Percentiles rank a stretch among this genome's conserved stretches.
Conservation (phyloP, 2,113 vertebrate genomes). For the Glareola pratincola region DNA sequence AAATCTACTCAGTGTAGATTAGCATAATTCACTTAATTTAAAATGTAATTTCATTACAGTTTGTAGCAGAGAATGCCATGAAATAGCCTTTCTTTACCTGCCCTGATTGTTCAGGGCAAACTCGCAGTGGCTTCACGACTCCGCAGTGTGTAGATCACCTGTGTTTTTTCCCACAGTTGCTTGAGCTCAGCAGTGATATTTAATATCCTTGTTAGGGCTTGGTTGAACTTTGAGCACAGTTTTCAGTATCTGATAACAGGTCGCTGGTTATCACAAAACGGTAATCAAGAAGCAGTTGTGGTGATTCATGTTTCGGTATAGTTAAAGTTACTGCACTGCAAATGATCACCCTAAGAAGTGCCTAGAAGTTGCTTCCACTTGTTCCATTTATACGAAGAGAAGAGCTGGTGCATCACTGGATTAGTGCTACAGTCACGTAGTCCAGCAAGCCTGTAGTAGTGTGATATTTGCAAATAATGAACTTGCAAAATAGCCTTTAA, state of each 20-base stretch:
- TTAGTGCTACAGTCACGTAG: not conserved
- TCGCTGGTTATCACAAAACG: not conserved
- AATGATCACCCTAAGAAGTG: not conserved
- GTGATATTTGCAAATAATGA: not conserved
- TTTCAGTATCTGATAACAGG: not conserved
- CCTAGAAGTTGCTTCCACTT: not conserved
- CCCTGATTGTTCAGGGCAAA: not conserved
- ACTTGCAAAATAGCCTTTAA: not conserved
- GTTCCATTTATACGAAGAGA: not conserved
- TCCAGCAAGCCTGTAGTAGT: not conserved
- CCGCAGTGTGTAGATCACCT: not conserved
- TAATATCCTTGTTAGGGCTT: not conserved
- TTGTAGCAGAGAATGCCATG: not conserved
- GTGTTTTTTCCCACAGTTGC: not conserved
- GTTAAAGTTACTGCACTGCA: not conserved
- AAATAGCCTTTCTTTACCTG: not conserved
- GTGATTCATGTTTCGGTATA: not conserved
- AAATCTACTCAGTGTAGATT: not conserved
- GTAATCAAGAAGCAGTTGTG: not conserved
- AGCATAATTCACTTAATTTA: not conserved
- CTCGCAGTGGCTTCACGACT: not conserved
- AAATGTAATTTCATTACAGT: not conserved
- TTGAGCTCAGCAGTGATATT: not conserved
- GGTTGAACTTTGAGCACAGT: not conserved
- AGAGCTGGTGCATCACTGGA: not conserved